Evolutionary conservation across 2,888 invertebrate species (phyloP).

Genomic region (Euclidia mi): DNA sequence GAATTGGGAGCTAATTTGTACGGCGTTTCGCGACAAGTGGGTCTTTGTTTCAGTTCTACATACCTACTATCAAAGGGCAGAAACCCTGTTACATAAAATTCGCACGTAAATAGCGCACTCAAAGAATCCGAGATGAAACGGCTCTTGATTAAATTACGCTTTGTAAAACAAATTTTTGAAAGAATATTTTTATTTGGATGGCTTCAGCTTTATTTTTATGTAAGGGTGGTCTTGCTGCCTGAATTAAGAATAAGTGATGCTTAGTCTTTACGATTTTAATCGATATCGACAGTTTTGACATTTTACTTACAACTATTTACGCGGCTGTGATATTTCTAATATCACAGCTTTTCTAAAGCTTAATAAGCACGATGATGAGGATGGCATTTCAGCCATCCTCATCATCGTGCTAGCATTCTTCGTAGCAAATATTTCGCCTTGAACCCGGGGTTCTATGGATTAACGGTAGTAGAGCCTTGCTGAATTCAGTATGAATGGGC

Average conservation of each 20-base stretch:
- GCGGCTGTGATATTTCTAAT: too few relatives aligned
- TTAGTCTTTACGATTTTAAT: too few relatives aligned
- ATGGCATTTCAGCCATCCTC: too few relatives aligned
- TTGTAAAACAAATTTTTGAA: conserved; percentile 21
- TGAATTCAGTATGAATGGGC: too few relatives aligned
- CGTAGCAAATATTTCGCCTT: too few relatives aligned
- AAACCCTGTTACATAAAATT: conserved; percentile 27
- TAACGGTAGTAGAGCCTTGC: too few relatives aligned
- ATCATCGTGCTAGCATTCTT: too few relatives aligned
- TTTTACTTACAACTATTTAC: too few relatives aligned
- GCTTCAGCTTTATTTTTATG: conserved; percentile 3
- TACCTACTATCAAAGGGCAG: conserved; percentile 28
- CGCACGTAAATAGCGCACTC: conserved; percentile 19
- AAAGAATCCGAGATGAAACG: conserved; percentile 22
- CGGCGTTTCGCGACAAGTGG: conserved; percentile 37
- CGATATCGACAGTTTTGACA: too few relatives aligned
- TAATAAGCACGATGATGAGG: too few relatives aligned
- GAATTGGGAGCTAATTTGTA: conserved; percentile 45
- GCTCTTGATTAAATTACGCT: conserved; percentile 36
- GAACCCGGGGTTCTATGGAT: too few relatives aligned
- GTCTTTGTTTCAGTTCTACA: conserved; percentile 35
- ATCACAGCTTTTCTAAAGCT: too few relatives aligned
- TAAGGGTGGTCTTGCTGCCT: not conserved
- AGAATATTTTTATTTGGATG: conserved; percentile 12
- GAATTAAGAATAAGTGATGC: not conserved